Evolutionary conservation across 2,797 vertebrate genomes (phyloP).

Genomic region (Sebastes alutus): DNA sequence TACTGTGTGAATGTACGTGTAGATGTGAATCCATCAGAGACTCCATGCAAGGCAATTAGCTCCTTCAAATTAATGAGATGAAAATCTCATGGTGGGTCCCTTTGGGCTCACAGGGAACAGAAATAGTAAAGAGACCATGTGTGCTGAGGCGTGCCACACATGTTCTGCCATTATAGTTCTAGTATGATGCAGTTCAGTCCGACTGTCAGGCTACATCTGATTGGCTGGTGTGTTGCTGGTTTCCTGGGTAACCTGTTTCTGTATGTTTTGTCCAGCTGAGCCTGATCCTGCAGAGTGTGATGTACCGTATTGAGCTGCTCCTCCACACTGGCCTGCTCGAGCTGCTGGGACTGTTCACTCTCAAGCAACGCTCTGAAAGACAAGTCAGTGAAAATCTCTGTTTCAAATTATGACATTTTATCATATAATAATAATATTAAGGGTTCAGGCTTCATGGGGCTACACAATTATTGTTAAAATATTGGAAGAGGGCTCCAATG

Average conservation of each 20-base stretch:
- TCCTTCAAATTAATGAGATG: constrained; percentile 50
- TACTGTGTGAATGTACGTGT: background rate
- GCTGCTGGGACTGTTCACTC: constrained; percentile 35
- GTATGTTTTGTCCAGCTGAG: constrained; percentile 43
- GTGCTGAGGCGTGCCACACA: background rate
- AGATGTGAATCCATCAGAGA: constrained; percentile 25
- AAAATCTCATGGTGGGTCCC: constrained; percentile 57
- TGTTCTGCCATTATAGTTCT: background rate
- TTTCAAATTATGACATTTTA: background rate
- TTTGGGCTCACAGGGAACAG: constrained; percentile 28
- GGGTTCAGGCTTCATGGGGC: no score
- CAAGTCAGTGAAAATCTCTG: background rate
- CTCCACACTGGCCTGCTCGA: constrained; percentile 53
- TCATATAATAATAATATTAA: background rate
- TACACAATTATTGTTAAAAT: no score
- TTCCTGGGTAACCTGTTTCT: constrained; percentile 43
- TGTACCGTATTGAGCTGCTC: constrained; percentile 56
- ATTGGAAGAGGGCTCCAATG: background rate
- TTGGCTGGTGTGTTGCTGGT: background rate
- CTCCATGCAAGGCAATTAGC: constrained; percentile 60
- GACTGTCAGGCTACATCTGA: background rate
- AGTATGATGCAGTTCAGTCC: background rate
- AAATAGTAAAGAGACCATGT: constrained; percentile 63
- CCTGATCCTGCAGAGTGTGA: constrained; percentile 49
- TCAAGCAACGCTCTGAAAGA: constrained; percentile 64